Percentiles rank a stretch among this genome's conserved stretches.
phyloP scores from a whole-genome alignment of 2,888 invertebrate genomes.

The Cloeon dipterum region DNA sequence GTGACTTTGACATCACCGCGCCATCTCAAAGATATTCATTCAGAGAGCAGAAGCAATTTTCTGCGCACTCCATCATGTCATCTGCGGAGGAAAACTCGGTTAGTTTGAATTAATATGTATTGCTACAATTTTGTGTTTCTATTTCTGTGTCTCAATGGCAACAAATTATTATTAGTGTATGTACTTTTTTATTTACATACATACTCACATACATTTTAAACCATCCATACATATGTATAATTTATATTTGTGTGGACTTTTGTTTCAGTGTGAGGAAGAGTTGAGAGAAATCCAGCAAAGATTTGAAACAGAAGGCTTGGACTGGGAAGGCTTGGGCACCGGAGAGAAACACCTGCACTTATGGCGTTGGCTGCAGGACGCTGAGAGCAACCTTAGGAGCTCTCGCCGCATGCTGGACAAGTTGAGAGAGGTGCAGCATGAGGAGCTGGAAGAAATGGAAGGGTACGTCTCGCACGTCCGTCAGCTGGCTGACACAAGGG shows the following conservation, averaged over 20 bases:
- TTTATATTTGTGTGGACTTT: no score
- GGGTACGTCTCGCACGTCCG: constrained; percentile 17
- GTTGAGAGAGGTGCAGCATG: constrained; percentile 17
- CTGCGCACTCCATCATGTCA: no score
- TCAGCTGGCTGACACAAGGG: constrained; percentile 16
- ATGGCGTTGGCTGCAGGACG: constrained; percentile 20
- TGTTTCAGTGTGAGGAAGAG: constrained; percentile 18
- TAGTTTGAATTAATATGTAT: background rate
- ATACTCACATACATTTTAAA: no score
- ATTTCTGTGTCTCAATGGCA: no score
- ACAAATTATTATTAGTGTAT: no score
- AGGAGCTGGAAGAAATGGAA: constrained; percentile 20
- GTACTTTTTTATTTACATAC: no score
- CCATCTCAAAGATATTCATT: no score
- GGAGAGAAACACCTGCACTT: constrained; percentile 16
- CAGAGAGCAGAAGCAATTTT: no score
- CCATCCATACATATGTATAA: no score
- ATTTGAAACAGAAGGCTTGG: constrained; percentile 18
- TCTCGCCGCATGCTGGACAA: constrained; percentile 19
- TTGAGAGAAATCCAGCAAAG: constrained; percentile 16
- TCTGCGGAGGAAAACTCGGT: constrained; percentile 1
- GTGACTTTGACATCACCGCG: no score
- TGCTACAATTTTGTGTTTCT: background rate
- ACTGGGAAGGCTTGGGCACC: constrained; percentile 13
- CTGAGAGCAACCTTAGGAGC: constrained; percentile 18